Evolutionary conservation across 1,140 invertebrate genomes (phyloP), one percentile per base, ranked within the genome.

Genomic region (Hesperophylax magnus): DNA sequence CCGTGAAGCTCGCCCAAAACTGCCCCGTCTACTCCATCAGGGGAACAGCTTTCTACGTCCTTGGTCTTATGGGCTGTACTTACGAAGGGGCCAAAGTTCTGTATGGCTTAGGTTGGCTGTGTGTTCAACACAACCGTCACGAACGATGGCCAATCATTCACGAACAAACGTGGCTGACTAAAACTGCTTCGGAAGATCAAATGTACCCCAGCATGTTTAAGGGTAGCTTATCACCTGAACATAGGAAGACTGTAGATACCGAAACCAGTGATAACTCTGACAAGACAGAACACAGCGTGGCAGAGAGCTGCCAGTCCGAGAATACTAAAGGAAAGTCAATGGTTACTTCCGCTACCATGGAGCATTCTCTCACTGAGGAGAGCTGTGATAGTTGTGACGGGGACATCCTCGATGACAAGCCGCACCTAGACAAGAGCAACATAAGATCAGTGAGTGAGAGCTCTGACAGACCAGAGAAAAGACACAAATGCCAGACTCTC

Each of bases 1-100:
- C 95, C 80, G 90, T 98, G 27, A 91, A 92, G 24, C 89, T 98
- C 69, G 96, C 95, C 0, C 93, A 95, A 85, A 92, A 92, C 65
- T 94, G 94, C 88, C 92, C 93, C 11, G 94, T 98, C 47, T 97
- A 97, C 86, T 95, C 96, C 0, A 91, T 98, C 22, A 91, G 97
- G 78, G 97, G 96, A 0, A 98, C 97, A 2, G 96, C 96, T 2
- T 96, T 97, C 88, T 98, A 97, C 87, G 93, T 94, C 7, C 90
- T 99, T 6, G 95, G 96, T 71, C 89, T 98, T 0, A 91, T 98
- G 22, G 94, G 95, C 1, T 95, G 94, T 27, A 98, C 96, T 0
- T 91, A 92, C 79, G 91, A 93, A 79, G 97, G 97, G 2, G 95
- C 95, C 7, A 94, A 97, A 86, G 85, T 93, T 60, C 22, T 67